Base-by-base conservation (phyloP, 37 sponge, comb jelly and placozoan species). In the Eunapius fragilis region DNA sequence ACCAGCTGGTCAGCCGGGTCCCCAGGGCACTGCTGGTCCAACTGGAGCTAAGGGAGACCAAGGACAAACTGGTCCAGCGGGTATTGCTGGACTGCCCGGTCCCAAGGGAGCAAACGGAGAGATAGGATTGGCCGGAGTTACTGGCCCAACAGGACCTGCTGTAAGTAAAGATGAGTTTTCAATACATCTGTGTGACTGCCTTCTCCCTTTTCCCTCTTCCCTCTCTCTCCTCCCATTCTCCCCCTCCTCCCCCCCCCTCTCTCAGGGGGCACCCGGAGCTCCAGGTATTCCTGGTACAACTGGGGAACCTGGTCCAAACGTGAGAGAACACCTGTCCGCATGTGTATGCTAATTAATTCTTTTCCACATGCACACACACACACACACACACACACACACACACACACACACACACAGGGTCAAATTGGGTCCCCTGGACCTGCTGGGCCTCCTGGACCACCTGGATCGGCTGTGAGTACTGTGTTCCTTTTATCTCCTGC, bases 231-330 rank as follows among this genome's bases (percentile, higher is more conserved):
- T 45, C 47, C 9, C 47, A 45, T 11, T 11, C 47, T 45, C 58
- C 58, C 14, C 17, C 58, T 17, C 6, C 17, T 11, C 22, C 67
- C 76, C 36, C 30, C 74, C 31, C 25, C 67, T 58, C 6, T 11
- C 22, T 2, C 22, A 58, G 58, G 58, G 58, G 2, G 58, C 22
- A 19, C 19, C 14, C 2, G 58, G 58, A 13, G 58, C 22, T 19
- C 14, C 19, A 13, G 58, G 58, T 2, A 58, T 11, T 13, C 58
- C 58, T 76, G 93, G 93, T 25, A 31, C 87, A 34, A 70, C 84
- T 75, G 93, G 93, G 22, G 85, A 85, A 38, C 82, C 85, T 25
- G 93, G 93, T 35, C 90, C 82, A 14, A 75, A 75, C 3, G 30
- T 75, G 33, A 25, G 76, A 26, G 25, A 27, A 27, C 25, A 13